A percentile compares a stretch with the other conserved stretches of the same genome.
Evolutionary conservation across 1,140 invertebrate genomes (phyloP).

Genomic region (Neelides sp.): DNA sequence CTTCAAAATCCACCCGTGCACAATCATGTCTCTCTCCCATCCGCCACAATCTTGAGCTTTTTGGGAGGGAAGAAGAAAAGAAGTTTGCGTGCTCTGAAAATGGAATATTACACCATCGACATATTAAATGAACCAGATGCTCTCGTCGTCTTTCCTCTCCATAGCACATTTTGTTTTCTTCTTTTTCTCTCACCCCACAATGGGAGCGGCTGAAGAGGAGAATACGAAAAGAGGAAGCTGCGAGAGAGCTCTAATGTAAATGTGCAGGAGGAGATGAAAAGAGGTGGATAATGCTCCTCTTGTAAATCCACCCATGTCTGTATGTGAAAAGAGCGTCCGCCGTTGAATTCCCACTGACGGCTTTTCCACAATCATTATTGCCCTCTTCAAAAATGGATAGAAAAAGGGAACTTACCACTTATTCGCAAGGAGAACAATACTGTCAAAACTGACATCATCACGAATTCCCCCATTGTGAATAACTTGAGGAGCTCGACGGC

Average conservation of each 20-base stretch:
- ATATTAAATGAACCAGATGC: too few relatives aligned
- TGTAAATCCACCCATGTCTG: neutral
- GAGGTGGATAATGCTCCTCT: too few relatives aligned
- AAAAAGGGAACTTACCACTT: conserved; percentile 17
- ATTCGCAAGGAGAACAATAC: conserved; percentile 20
- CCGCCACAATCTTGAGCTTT: neutral
- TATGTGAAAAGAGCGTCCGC: conserved; percentile 8
- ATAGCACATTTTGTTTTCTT: too few relatives aligned
- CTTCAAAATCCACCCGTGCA: neutral
- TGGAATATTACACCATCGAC: too few relatives aligned
- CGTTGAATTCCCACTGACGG: conserved; percentile 8
- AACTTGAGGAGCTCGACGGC: neutral
- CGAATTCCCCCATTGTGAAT: conserved; percentile 25
- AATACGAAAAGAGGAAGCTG: too few relatives aligned
- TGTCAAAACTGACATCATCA: conserved; percentile 21
- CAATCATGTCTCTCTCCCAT: neutral
- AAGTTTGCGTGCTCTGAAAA: too few relatives aligned
- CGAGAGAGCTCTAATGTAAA: too few relatives aligned
- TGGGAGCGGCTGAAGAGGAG: too few relatives aligned
- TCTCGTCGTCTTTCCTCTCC: too few relatives aligned
- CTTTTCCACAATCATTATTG: conserved; percentile 11
- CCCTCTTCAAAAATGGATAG: conserved; percentile 3
- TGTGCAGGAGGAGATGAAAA: too few relatives aligned
- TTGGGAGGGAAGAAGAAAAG: neutral
- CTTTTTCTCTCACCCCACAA: too few relatives aligned